phyloP scores from a whole-genome alignment of 2,888 invertebrate genomes.

The Clistopyga incitator region DNA sequence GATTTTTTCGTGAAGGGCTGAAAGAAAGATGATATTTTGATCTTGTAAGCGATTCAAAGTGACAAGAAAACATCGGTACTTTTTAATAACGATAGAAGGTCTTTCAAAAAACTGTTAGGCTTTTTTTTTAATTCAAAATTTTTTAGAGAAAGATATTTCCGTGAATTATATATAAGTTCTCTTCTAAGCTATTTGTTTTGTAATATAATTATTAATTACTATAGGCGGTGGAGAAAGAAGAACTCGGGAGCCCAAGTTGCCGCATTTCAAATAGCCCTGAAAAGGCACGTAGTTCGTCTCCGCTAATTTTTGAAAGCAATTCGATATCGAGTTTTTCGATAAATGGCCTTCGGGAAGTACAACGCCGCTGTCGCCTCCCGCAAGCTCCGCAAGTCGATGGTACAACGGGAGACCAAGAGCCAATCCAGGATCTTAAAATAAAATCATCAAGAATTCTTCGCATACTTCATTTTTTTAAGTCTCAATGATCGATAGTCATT shows the following conservation, averaged over 20 bases:
- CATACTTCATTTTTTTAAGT: too few species aligned
- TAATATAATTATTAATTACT: constrained; percentile 80
- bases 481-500: too few species aligned
- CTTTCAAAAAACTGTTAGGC: too few species aligned
- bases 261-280: constrained; percentile 90
- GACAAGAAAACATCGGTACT: too few species aligned
- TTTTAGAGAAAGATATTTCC: neutral
- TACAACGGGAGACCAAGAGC: constrained; percentile 89
- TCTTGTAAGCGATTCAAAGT: too few species aligned
- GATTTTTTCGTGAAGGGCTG: constrained; percentile 86
- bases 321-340: constrained; percentile 82
- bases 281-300: constrained; percentile 91
- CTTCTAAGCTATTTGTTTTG: too few species aligned
- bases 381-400: constrained; percentile 92
- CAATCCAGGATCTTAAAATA: constrained; percentile 77
- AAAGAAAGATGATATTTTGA: constrained; percentile 69
- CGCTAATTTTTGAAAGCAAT: constrained; percentile 87
- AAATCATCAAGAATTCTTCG: constrained; percentile 2
- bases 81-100: too few species aligned
- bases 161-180: too few species aligned
- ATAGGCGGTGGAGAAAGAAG: constrained; percentile 91
- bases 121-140: too few species aligned
- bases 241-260: constrained; percentile 90
- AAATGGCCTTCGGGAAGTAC: constrained; percentile 86
- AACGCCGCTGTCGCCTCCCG: constrained; percentile 88